These are phyloP conservation scores for Ischnus inquisitorius DNA, from an alignment of 2,888 invertebrate species.

Conservation along the genomic window DNA sequence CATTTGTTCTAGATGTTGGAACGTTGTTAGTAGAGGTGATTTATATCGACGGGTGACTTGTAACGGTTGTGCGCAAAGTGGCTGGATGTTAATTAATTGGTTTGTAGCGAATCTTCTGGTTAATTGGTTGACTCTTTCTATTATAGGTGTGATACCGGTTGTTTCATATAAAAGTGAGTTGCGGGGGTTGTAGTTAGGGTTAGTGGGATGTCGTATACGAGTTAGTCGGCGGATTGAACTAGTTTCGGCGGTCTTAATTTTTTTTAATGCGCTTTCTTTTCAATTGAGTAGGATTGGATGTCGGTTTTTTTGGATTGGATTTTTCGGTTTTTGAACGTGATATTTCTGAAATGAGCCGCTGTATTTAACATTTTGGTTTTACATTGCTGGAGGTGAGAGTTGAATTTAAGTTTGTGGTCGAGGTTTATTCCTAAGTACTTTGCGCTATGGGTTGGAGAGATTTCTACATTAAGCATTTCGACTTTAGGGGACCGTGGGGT, in stretches of 20 bases:
- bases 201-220: neutral
- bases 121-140: neutral
- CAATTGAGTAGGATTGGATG: neutral
- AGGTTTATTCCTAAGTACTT: neutral
- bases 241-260: slow-evolving; percentile 17
- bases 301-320: neutral
- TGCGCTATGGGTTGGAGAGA: neutral
- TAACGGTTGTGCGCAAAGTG: no score
- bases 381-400: neutral
- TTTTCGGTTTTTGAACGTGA: no score
- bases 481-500: neutral
- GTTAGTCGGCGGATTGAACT: neutral
- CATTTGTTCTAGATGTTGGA: no score
- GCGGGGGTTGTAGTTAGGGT: neutral
- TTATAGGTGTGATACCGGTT: slow-evolving; percentile 4
- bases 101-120: neutral
- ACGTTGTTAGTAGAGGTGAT: no score
- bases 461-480: neutral
- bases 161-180: slow-evolving; percentile 7
- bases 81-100: no score
- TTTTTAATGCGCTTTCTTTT: neutral
- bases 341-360: neutral
- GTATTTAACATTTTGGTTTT: neutral
- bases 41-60: no score
- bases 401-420: neutral